These are phyloP conservation scores for Unio pictorum DNA, from an alignment of 2,888 invertebrate genomes.

Conservation along the genomic window DNA sequence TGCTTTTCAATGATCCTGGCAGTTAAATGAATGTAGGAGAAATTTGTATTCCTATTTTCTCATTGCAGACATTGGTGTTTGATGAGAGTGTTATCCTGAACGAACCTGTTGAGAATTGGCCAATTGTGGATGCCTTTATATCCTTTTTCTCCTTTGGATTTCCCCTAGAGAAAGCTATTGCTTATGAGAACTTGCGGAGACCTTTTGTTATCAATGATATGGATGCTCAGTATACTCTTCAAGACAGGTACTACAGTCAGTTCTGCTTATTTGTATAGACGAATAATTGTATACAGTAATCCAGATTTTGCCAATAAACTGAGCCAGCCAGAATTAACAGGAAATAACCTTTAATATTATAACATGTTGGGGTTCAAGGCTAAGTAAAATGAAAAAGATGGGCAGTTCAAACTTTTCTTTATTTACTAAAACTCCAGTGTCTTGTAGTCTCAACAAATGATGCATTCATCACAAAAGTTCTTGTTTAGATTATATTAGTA, in stretches of 20 bases:
- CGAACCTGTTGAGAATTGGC: slow-evolving; percentile 98
- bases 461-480: too few relatives aligned
- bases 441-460: too few relatives aligned
- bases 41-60: neutral
- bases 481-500: too few relatives aligned
- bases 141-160: slow-evolving; percentile 99
- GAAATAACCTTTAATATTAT: neutral
- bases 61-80: slow-evolving; percentile 85
- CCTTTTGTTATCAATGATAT: slow-evolving; percentile 99
- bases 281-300: slow-evolving; percentile 79
- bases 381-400: too few relatives aligned
- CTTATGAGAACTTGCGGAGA: slow-evolving; percentile 92
- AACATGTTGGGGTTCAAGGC: too few relatives aligned
- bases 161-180: slow-evolving; percentile 97
- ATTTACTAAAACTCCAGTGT: too few relatives aligned
- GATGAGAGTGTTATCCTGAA: slow-evolving; percentile 96
- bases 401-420: too few relatives aligned
- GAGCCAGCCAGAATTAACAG: neutral
- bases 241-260: slow-evolving; percentile 76
- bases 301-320: neutral
- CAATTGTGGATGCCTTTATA: slow-evolving; percentile 96
- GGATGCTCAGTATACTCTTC: slow-evolving; percentile 98
- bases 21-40: too few relatives aligned
- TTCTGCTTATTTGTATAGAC: slow-evolving; percentile 66
- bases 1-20: too few relatives aligned